A percentile compares a stretch with the other conserved stretches of the same genome.
phyloP scores from a whole-genome alignment of 2,888 invertebrate species.

The Tuberolachnus salignus region DNA sequence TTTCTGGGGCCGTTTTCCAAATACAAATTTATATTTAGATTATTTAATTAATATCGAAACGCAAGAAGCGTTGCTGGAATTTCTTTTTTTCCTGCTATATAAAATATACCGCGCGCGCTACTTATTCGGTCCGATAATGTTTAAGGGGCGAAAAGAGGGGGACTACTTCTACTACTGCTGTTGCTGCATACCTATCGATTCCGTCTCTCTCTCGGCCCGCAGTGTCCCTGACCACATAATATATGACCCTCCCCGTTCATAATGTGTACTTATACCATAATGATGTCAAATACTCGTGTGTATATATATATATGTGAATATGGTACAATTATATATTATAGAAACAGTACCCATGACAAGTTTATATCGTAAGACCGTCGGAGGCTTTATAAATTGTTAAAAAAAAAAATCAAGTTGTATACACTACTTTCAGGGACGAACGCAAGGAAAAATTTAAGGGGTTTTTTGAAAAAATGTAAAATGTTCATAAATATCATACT shows the following conservation, averaged over 20 bases:
- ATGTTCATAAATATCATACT: no score
- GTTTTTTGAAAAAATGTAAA: no score
- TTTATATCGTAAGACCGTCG: no score
- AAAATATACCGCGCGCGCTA: not conserved
- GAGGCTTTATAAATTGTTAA: no score
- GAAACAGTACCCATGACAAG: no score
- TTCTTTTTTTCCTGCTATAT: no score
- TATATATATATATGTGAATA: no score
- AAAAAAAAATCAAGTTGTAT: no score
- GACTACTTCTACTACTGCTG: no score
- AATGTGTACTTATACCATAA: constrained; percentile 10
- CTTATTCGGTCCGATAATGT: constrained; percentile 15
- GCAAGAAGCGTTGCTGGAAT: not conserved
- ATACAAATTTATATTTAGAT: not conserved
- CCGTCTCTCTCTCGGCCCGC: constrained; percentile 16
- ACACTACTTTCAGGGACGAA: no score
- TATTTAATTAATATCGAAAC: not conserved
- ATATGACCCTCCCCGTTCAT: constrained; percentile 26
- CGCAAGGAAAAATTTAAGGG: no score
- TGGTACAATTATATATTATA: no score
- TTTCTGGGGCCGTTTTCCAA: not conserved
- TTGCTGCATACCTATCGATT: constrained; percentile 38
- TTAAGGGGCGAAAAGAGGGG: not conserved
- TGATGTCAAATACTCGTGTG: constrained; percentile 23
- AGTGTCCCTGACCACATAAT: constrained; percentile 47